phyloP scores from a whole-genome alignment of 1,140 invertebrate genomes.

The Drosophila carrolli region DNA sequence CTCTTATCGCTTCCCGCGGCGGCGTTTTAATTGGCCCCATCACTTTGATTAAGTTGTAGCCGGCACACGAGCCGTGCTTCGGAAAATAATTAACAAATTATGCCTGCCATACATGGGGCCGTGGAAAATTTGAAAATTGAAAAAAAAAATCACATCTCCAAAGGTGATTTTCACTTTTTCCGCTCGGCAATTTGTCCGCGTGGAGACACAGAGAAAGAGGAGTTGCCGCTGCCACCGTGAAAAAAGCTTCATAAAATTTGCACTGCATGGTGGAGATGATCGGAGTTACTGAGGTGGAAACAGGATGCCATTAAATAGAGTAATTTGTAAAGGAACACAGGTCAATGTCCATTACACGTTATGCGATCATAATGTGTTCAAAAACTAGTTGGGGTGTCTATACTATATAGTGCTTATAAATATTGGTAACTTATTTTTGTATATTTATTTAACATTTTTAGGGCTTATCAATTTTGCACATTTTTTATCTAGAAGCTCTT shows the following conservation, averaged over 20 bases:
- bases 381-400: too few relatives aligned
- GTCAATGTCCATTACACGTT: conserved; percentile 20
- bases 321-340: conserved; percentile 26
- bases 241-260: conserved; percentile 43
- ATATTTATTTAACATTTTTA: neutral
- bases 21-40: conserved; percentile 81
- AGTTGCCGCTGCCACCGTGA: conserved; percentile 13
- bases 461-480: neutral
- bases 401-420: neutral
- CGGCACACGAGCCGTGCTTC: conserved; percentile 52
- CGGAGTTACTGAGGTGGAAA: conserved; percentile 18
- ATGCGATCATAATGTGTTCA: conserved; percentile 8
- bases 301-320: conserved; percentile 36
- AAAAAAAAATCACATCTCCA: conserved; percentile 43
- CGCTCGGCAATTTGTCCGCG: conserved; percentile 41
- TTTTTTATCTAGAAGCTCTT: too few relatives aligned
- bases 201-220: conserved; percentile 12
- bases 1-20: conserved; percentile 70
- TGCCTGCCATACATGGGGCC: conserved; percentile 55
- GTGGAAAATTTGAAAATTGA: conserved; percentile 76
- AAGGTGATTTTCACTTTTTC: conserved; percentile 73
- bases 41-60: conserved; percentile 82
- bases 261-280: conserved; percentile 19
- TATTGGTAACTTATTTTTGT: neutral
- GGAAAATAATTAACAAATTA: conserved; percentile 83